These are phyloP conservation scores for Mesoclemmys tuberculata DNA, from an alignment of 2,113 vertebrate genomes.

Conservation along the genomic window DNA sequence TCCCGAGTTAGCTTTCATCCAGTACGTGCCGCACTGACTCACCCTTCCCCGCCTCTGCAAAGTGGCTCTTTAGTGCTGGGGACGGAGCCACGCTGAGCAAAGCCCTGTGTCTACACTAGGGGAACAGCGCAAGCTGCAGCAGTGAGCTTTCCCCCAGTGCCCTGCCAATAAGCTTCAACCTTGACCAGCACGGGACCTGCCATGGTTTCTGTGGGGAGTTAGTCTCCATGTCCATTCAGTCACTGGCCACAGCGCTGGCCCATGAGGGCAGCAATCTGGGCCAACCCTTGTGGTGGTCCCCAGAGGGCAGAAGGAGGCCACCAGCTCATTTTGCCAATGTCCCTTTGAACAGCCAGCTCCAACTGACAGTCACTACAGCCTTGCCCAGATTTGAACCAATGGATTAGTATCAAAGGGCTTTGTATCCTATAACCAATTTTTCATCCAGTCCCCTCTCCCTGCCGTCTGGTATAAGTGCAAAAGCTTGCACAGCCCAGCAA, in stretches of 20 bases:
- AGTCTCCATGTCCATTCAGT: neutral
- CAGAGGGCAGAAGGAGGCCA: no score
- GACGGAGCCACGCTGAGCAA: neutral
- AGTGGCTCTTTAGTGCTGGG: accelerated
- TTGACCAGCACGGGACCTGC: neutral
- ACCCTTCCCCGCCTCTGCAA: neutral
- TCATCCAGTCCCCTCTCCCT: neutral
- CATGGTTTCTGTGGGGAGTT: neutral
- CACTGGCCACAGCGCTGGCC: neutral
- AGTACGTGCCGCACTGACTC: neutral
- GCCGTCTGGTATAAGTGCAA: neutral
- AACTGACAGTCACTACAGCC: neutral
- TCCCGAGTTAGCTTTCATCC: neutral
- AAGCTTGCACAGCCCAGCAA: neutral
- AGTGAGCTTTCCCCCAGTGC: neutral
- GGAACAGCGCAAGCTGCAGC: neutral
- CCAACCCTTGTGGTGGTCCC: neutral
- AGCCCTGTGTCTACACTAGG: neutral
- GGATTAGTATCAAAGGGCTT: neutral
- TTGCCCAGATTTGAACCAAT: neutral
- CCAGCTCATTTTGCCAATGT: no score
- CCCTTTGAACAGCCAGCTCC: no score
- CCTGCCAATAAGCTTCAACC: neutral
- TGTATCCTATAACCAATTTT: neutral
- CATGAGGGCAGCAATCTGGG: no score